phyloP scores from a whole-genome alignment of 2,113 vertebrate genomes.

The Microtus pennsylvanicus region DNA sequence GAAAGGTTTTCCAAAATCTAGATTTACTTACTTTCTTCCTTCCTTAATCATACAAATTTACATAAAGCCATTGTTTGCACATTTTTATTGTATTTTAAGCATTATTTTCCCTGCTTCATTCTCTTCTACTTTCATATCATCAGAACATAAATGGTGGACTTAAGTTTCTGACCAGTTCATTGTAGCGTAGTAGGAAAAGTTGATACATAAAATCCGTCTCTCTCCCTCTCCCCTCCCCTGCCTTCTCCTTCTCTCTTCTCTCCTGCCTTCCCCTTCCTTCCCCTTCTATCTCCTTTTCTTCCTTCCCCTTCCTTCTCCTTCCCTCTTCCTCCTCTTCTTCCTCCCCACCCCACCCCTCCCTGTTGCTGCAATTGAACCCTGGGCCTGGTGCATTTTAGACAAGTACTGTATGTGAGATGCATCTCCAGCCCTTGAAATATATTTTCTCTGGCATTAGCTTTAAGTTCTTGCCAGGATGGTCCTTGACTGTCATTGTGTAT shows the following conservation, averaged over 20 bases:
- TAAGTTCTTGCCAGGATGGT: conserved; percentile 11
- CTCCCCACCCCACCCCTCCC: too few species aligned
- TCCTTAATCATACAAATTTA: neutral
- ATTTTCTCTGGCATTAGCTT: neutral
- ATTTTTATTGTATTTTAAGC: neutral
- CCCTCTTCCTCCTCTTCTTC: too few species aligned
- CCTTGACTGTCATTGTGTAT: neutral
- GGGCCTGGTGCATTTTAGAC: neutral
- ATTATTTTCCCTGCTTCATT: neutral
- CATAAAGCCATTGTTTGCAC: neutral
- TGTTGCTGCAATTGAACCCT: neutral
- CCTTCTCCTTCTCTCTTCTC: too few species aligned
- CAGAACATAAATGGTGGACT: neutral
- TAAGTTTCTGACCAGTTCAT: conserved; percentile 1
- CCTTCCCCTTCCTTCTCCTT: too few species aligned
- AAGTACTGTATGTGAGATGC: neutral
- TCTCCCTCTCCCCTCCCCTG: too few species aligned
- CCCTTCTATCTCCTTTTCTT: too few species aligned
- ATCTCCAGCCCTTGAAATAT: neutral
- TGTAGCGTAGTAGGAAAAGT: neutral
- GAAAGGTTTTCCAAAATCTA: neutral
- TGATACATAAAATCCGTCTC: too few species aligned
- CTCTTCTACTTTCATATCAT: neutral
- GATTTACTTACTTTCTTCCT: neutral
- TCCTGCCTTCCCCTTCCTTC: too few species aligned